phyloP scores from a whole-genome alignment of 1,140 invertebrate genomes.

The Steinernema khuongi region DNA sequence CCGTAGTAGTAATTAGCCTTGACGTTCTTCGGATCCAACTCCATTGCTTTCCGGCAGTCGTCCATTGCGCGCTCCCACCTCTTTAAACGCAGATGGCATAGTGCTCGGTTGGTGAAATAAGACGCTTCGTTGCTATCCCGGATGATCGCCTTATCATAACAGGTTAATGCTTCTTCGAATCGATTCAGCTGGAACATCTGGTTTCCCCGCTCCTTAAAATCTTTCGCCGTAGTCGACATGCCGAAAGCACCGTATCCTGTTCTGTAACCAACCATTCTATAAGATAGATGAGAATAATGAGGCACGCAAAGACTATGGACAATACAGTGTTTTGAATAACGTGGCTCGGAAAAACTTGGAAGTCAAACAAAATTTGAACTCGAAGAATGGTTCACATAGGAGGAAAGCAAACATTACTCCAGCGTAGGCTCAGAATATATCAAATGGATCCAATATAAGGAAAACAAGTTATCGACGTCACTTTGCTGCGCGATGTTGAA shows the following conservation, averaged over 20 bases:
- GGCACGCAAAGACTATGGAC: no score
- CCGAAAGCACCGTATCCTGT: not conserved
- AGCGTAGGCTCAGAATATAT: no score
- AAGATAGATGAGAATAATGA: not conserved
- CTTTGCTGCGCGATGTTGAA: no score
- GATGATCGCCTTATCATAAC: slow-evolving; percentile 47
- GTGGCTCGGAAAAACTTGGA: no score
- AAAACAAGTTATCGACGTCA: no score
- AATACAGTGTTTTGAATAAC: no score
- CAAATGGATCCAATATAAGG: no score
- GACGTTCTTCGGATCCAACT: slow-evolving; percentile 48
- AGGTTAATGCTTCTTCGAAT: slow-evolving; percentile 48
- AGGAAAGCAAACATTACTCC: no score
- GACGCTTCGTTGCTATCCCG: slow-evolving; percentile 34
- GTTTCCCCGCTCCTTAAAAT: slow-evolving; percentile 44
- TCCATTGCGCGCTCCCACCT: slow-evolving; percentile 47
- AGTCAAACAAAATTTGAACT: no score
- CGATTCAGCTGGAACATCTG: slow-evolving; percentile 32
- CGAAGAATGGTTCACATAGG: no score
- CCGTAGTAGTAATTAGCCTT: slow-evolving; percentile 52
- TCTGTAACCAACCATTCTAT: not conserved
- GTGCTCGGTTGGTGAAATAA: slow-evolving; percentile 44
- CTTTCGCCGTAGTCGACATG: slow-evolving; percentile 23
- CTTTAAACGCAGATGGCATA: slow-evolving; percentile 49
- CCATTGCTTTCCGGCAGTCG: slow-evolving; percentile 49